These are phyloP conservation scores for Tachysurus fulvidraco DNA, from an alignment of 2,113 vertebrate species.

Conservation along the genomic window DNA sequence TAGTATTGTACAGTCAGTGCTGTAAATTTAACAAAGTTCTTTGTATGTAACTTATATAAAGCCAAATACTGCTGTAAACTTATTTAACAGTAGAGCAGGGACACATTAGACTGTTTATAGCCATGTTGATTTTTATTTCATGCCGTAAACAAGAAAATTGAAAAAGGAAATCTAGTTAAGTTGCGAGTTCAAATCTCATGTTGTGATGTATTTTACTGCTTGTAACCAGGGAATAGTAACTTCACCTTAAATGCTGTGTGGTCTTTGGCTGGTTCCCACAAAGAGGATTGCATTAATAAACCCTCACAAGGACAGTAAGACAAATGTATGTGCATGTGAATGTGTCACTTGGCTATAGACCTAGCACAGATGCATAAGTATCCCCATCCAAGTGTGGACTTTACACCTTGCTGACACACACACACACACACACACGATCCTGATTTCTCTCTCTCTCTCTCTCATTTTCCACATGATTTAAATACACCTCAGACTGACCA, in stretches of 20 bases:
- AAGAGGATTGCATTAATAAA: not conserved
- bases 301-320: not conserved
- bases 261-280: not conserved
- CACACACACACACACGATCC: conserved; percentile 11
- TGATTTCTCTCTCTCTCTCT: conserved; percentile 1
- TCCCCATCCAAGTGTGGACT: conserved; percentile 24
- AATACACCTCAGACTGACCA: conserved; percentile 45
- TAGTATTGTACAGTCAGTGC: too few relatives aligned
- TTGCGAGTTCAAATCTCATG: not conserved
- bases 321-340: not conserved
- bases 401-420: conserved; percentile 49
- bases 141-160: not conserved
- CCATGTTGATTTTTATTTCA: not conserved
- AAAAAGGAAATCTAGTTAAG: not conserved
- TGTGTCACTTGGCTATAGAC: conserved; percentile 6
- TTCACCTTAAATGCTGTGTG: not conserved
- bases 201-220: not conserved
- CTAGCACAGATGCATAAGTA: conserved; percentile 13
- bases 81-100: not conserved
- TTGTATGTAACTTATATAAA: not conserved
- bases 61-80: not conserved
- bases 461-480: conserved; percentile 37
- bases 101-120: not conserved
- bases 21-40: too few relatives aligned
- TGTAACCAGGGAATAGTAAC: not conserved